Evolutionary conservation across 1,140 invertebrate species (phyloP), one percentile per base, ranked within the genome.

Genomic region (Zaprionus africanus): DNA sequence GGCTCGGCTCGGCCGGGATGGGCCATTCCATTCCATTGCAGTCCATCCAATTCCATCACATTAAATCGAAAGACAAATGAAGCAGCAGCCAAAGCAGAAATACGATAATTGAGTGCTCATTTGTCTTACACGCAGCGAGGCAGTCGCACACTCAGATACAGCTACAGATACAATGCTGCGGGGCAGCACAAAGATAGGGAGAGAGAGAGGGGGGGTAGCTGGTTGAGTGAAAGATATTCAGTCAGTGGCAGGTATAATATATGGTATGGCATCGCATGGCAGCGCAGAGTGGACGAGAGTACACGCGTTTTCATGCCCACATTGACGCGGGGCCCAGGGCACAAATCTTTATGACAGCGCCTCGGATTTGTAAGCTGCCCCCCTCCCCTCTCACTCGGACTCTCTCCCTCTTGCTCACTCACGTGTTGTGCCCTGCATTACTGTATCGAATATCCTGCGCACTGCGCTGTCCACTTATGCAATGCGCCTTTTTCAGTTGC

Each of bases 81-180:
- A 87, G 76, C 77, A 80, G 84, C 77, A 64, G 73, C 77, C 71
- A 83, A 87, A 87, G 84, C 84, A 87, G 84, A 87, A 81, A 87
- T 88, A 90, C 85, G 85, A 90, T 87, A 87, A 87, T 87, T 88
- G 84, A 90, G 84, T 88, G 85, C 84, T 87, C 84, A 87, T 87
- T 87, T 87, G 85, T 87, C 84, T 87, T 87, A 78, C 78, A 88
- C 64, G 81, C 81, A 76, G 79, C 58, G 78, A 70, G 41, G 54
- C 31, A 36, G 66, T 13, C 46, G 38, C 17, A 41, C 59, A n/a
- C 19, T 9, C 17, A 46, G 43, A 46, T 46, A 46, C 43, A 46
- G 43, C n/a, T 46, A 46, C 43, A 41, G 49, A n/a, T 43, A 54
- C 38, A 41, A 28, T 19, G 43, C 41, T 41, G 38, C 13, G 11